Evolutionary conservation across 2,113 vertebrate species (phyloP).

Genomic region (Triplophysa siluroides): DNA sequence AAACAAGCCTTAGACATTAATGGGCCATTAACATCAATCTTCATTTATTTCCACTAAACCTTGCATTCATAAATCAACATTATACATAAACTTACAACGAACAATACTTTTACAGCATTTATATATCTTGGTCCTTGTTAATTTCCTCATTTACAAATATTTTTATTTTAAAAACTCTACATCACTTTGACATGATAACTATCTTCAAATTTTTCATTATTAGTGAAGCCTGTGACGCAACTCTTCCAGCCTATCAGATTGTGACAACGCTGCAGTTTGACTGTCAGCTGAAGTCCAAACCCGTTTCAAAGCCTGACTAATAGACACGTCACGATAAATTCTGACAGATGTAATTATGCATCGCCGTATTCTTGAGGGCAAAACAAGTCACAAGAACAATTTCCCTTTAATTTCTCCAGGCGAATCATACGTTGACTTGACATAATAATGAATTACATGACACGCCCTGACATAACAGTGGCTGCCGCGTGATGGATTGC

Average conservation of each 20-base stretch:
- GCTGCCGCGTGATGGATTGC: conserved; percentile 62
- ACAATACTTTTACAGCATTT: no score
- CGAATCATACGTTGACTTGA: conserved; percentile 65
- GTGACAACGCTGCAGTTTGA: background rate
- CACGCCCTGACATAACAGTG: conserved; percentile 62
- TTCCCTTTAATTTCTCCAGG: conserved; percentile 55
- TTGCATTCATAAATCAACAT: no score
- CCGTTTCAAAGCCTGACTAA: background rate
- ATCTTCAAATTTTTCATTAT: no score
- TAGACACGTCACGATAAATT: conserved; percentile 42
- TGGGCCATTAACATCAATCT: background rate
- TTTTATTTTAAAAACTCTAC: background rate
- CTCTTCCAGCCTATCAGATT: background rate
- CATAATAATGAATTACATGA: conserved; percentile 62
- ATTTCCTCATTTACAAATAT: no score
- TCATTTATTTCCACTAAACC: no score
- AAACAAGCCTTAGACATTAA: background rate
- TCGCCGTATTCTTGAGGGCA: conserved; percentile 47
- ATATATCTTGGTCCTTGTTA: no score
- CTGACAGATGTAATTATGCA: conserved; percentile 61
- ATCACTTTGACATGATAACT: background rate
- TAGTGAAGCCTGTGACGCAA: background rate
- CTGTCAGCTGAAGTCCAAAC: conserved; percentile 50
- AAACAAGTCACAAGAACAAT: conserved; percentile 32
- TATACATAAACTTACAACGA: no score